Conservation (phyloP, 1,140 invertebrate species). For the Philopotamus ludificatus region DNA sequence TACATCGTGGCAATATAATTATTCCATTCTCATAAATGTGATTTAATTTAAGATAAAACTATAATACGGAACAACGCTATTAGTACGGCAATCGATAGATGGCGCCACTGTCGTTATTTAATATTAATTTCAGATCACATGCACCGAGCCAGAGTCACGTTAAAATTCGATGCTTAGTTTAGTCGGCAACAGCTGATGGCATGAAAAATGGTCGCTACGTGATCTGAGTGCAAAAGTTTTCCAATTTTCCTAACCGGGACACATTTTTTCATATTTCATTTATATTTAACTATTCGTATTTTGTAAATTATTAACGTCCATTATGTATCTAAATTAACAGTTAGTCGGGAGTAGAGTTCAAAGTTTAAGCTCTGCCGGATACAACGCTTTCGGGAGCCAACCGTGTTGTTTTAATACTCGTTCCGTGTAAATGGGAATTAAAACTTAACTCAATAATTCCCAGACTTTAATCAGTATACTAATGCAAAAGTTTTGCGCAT, state of each 20-base stretch:
- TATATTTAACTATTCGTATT: too few relatives aligned
- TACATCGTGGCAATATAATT: too few relatives aligned
- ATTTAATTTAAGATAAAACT: too few relatives aligned
- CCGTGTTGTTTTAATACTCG: slow-evolving; percentile 24
- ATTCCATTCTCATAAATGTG: too few relatives aligned
- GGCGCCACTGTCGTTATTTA: not conserved
- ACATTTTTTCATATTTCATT: too few relatives aligned
- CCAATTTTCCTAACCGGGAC: too few relatives aligned
- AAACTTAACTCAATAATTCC: slow-evolving; percentile 25
- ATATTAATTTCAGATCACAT: slow-evolving; percentile 3
- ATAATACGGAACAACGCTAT: not conserved
- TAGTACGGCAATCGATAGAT: not conserved
- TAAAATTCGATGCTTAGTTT: slow-evolving; percentile 36
- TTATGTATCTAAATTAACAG: too few relatives aligned
- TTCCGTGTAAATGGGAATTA: slow-evolving; percentile 26
- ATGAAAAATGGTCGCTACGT: slow-evolving; percentile 40
- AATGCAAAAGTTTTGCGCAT: slow-evolving; percentile 22
- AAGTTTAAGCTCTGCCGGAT: too few relatives aligned
- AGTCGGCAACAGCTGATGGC: slow-evolving; percentile 39
- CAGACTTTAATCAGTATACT: not conserved
- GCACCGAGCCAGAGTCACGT: slow-evolving; percentile 17
- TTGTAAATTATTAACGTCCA: too few relatives aligned
- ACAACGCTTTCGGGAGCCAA: not conserved
- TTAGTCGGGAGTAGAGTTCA: too few relatives aligned
- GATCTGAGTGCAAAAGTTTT: too few relatives aligned